Conservation (phyloP, 2,888 invertebrate genomes). For the Sthenelais limicola region DNA sequence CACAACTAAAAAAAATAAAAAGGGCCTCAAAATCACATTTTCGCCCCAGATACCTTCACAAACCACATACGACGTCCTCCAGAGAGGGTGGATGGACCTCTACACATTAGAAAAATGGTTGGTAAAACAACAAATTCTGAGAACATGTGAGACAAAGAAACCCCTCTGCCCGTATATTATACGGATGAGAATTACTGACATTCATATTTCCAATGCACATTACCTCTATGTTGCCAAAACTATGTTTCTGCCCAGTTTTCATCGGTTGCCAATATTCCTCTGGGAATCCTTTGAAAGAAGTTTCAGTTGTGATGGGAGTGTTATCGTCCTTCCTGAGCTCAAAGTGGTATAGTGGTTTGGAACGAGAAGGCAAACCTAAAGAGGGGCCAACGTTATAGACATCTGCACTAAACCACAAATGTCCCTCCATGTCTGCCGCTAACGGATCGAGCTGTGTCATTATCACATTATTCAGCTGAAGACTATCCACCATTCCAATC, state of each 20-base stretch:
- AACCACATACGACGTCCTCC: no score
- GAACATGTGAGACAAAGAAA: no score
- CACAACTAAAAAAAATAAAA: no score
- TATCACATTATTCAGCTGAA: constrained; percentile 9
- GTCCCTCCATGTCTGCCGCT: not conserved
- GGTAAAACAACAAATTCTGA: no score
- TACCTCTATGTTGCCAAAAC: not conserved
- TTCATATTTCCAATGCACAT: no score
- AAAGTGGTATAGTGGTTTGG: not conserved
- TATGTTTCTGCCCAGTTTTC: constrained; percentile 2
- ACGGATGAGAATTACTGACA: no score
- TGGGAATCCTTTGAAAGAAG: not conserved
- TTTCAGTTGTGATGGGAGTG: not conserved
- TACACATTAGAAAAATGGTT: no score
- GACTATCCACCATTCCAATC: constrained; percentile 1
- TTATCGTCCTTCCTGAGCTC: not conserved
- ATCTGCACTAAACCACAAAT: not conserved
- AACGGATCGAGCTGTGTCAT: not conserved
- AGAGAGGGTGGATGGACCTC: no score
- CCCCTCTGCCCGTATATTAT: no score
- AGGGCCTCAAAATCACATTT: no score
- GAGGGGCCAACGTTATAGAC: constrained; percentile 14
- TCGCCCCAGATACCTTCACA: no score
- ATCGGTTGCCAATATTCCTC: not conserved
- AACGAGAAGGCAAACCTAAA: not conserved